phyloP scores from a whole-genome alignment of 2,888 invertebrate species.

The Perizoma flavofasciatum region DNA sequence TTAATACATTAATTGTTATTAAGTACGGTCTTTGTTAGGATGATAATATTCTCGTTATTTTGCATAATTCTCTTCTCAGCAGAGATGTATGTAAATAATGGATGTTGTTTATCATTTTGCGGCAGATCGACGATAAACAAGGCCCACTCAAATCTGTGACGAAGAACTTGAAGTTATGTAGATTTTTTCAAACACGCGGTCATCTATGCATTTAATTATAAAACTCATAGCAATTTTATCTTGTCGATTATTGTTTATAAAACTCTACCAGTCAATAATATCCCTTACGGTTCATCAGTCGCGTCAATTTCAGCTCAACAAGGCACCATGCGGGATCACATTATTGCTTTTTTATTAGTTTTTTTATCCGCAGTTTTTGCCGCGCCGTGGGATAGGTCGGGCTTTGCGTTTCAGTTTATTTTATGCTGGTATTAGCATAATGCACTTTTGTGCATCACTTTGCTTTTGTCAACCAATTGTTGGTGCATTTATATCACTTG shows the following conservation, averaged over 20 bases:
- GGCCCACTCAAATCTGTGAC: too few species aligned
- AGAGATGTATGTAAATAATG: background rate
- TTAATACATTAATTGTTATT: conserved; percentile 62
- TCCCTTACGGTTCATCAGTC: conserved; percentile 74
- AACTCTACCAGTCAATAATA: conserved; percentile 32
- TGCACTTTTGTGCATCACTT: conserved; percentile 63
- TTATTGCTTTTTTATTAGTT: conserved; percentile 84
- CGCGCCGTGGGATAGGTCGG: conserved; percentile 80
- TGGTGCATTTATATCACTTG: conserved; percentile 50
- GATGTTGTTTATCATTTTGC: too few species aligned
- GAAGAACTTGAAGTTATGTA: too few species aligned
- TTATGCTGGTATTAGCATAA: conserved; percentile 83
- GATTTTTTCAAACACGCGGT: too few species aligned
- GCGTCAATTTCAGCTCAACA: conserved; percentile 78
- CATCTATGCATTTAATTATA: too few species aligned
- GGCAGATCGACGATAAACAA: background rate
- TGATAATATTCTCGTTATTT: conserved; percentile 22
- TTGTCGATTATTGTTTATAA: conserved; percentile 29
- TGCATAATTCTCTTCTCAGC: conserved; percentile 15
- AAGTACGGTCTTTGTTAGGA: conserved; percentile 34
- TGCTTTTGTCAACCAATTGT: conserved; percentile 65
- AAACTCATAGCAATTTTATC: conserved; percentile 21
- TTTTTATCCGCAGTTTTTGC: conserved; percentile 78
- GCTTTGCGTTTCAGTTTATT: conserved; percentile 51
- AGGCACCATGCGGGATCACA: conserved; percentile 81